Evolutionary conservation across 23 tunicate species (phyloP), one percentile per base, ranked within the genome.

Genomic region (Diplosoma virens): DNA sequence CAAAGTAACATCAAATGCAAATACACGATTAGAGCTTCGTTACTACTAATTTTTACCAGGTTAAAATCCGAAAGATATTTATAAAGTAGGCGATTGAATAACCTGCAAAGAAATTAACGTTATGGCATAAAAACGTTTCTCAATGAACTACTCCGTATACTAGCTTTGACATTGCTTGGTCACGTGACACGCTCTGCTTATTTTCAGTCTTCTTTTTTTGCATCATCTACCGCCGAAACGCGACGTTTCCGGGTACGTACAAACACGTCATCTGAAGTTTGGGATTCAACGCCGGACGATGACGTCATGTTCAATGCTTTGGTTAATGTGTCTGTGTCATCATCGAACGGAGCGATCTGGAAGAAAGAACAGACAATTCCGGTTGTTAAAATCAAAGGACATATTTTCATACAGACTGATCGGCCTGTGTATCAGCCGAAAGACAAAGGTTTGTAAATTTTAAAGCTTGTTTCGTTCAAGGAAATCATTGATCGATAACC

Each of bases 371-470:
- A 74, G 67, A 50, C 25, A 21, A 67, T 82, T 1, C 71, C 68
- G 30, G 84, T 86, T 0, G 47, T 80, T 0, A 86, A 74, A 66
- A 79, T 28, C 17, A 61, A 31, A 65, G 93, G 61, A 5, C 84
- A 76, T 32, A 81, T 87, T 47, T 87, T 87, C 37, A 87, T 87
- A 20, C 83, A 87, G 77, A 87, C 87, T 75, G 95, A 87, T 54
- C 67, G 95, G 69, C 82, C 95, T 22, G 83, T 81, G 2, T 87
- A 87, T 37, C 33, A 32, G 29, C 87, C 95, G 0, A 79, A 80
- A 14, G 95, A 87, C 25, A 46, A 82, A 81, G 87, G 95, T 87
- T n/a, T n/a, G n/a, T n/a, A n/a, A n/a, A n/a, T n/a, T n/a, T n/a
- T n/a, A n/a, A n/a, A n/a, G n/a, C n/a, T n/a, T n/a, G n/a, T n/a